A percentile compares a stretch with the other conserved stretches of the same genome.
These are phyloP conservation scores for Triplophysa dalaica DNA, from an alignment of 2,113 vertebrate genomes.

Conservation along the genomic window DNA sequence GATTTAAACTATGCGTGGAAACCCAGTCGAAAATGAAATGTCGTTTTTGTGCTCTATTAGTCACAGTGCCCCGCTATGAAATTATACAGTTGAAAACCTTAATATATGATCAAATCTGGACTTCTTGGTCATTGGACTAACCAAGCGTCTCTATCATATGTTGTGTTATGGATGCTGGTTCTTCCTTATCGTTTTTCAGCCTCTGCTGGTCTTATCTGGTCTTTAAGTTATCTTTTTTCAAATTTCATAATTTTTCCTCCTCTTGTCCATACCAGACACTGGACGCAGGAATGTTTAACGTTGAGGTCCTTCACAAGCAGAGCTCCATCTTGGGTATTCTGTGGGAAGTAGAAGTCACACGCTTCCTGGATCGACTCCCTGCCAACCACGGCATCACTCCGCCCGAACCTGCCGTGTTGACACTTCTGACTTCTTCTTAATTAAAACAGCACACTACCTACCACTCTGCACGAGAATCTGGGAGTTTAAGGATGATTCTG, in stretches of 20 bases:
- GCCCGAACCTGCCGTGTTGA: slow-evolving; percentile 72
- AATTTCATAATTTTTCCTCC: too few species aligned
- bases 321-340: slow-evolving; percentile 9
- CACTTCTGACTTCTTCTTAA: slow-evolving; percentile 78
- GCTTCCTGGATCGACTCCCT: background rate
- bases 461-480: slow-evolving; percentile 59
- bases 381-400: slow-evolving; percentile 60
- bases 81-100: background rate
- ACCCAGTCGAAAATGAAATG: background rate
- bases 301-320: too few species aligned
- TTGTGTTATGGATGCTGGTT: too few species aligned
- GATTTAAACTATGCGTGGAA: slow-evolving; percentile 7
- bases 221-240: too few species aligned
- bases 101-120: background rate
- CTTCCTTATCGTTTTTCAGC: too few species aligned
- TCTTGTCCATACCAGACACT: background rate
- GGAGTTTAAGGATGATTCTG: slow-evolving; percentile 71
- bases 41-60: background rate
- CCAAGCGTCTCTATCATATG: too few species aligned
- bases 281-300: too few species aligned
- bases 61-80: background rate
- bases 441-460: slow-evolving; percentile 77
- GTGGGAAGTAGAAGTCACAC: slow-evolving; percentile 54
- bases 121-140: too few species aligned
- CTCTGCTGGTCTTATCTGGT: too few species aligned